Evolutionary conservation across 2,113 vertebrate genomes (phyloP).

Genomic region (Silurus glanis): DNA sequence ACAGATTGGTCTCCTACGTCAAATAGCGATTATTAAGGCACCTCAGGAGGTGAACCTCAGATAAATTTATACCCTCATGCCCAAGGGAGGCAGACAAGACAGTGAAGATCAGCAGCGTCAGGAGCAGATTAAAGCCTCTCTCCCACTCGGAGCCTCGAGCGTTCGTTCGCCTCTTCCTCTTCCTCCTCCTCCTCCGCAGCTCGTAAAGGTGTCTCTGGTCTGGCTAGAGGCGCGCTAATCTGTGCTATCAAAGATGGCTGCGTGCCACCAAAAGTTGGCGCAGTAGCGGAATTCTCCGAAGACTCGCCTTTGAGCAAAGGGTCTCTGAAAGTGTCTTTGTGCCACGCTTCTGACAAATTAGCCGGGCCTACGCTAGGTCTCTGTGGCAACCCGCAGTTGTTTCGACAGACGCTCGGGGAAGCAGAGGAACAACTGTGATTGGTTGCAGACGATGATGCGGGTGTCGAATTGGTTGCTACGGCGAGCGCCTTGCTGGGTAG

Average conservation of each 20-base stretch:
- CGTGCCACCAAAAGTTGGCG: conserved; percentile 50
- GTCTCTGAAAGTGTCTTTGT: conserved; percentile 46
- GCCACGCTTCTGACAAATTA: conserved; percentile 27
- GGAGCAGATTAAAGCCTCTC: conserved; percentile 79
- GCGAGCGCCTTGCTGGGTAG: neutral
- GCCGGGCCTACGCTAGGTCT: conserved; percentile 36
- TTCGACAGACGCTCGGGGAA: conserved; percentile 42
- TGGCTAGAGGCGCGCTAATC: conserved; percentile 57
- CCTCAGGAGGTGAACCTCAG: conserved; percentile 44
- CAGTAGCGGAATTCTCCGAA: conserved; percentile 44
- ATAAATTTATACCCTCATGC: conserved; percentile 24
- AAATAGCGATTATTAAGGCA: conserved; percentile 34
- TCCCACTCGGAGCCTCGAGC: conserved; percentile 83
- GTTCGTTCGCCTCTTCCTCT: conserved; percentile 75
- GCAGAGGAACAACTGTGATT: conserved; percentile 73
- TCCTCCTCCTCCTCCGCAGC: conserved; percentile 66
- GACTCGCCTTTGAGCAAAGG: conserved; percentile 20
- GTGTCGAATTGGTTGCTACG: neutral
- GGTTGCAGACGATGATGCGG: neutral
- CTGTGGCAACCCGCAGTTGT: conserved; percentile 38
- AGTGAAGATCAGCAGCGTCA: conserved; percentile 10
- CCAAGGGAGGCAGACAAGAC: neutral
- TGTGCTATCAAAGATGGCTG: conserved; percentile 53
- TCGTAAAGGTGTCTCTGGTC: conserved; percentile 51
- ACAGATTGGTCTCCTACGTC: neutral